Evolutionary conservation across 2,797 vertebrate species (phyloP).

Genomic region (Gallirallus australis): DNA sequence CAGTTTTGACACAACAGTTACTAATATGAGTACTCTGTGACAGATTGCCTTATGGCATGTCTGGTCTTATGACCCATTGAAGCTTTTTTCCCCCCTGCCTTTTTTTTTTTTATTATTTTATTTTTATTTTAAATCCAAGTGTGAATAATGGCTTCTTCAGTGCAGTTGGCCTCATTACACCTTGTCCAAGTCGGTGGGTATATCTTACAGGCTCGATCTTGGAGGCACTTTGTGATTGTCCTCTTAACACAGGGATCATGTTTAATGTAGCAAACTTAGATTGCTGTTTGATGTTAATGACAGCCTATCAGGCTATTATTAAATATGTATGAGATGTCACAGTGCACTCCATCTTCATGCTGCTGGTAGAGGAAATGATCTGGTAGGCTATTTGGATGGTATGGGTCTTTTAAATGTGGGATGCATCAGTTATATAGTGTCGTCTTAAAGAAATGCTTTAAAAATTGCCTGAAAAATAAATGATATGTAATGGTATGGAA

Average conservation of each 20-base stretch:
- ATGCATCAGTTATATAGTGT: neutral
- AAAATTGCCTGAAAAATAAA: slow-evolving; percentile 4
- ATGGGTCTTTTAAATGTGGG: slow-evolving; percentile 2
- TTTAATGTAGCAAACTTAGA: slow-evolving; percentile 72
- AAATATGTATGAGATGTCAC: slow-evolving; percentile 74
- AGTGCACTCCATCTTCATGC: slow-evolving; percentile 21
- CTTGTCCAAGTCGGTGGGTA: slow-evolving; percentile 21
- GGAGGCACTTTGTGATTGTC: slow-evolving; percentile 56
- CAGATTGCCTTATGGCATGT: slow-evolving; percentile 67
- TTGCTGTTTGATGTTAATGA: slow-evolving; percentile 74
- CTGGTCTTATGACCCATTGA: slow-evolving; percentile 52
- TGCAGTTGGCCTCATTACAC: slow-evolving; percentile 46
- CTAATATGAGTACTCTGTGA: slow-evolving; percentile 64
- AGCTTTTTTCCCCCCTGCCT: neutral
- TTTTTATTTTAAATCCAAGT: neutral
- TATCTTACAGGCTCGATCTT: slow-evolving; percentile 32
- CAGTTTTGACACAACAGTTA: slow-evolving; percentile 69
- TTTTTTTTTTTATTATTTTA: neutral
- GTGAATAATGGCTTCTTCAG: slow-evolving; percentile 15
- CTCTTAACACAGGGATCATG: slow-evolving; percentile 64
- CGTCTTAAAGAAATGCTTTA: neutral
- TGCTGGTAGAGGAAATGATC: slow-evolving; percentile 41
- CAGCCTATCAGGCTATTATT: slow-evolving; percentile 69
- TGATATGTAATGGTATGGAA: neutral
- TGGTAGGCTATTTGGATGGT: slow-evolving; percentile 15